These are phyloP conservation scores for Chondrosia reniformis DNA, from an alignment of 37 sponge, comb jelly and placozoan genomes.

Conservation along the genomic window DNA sequence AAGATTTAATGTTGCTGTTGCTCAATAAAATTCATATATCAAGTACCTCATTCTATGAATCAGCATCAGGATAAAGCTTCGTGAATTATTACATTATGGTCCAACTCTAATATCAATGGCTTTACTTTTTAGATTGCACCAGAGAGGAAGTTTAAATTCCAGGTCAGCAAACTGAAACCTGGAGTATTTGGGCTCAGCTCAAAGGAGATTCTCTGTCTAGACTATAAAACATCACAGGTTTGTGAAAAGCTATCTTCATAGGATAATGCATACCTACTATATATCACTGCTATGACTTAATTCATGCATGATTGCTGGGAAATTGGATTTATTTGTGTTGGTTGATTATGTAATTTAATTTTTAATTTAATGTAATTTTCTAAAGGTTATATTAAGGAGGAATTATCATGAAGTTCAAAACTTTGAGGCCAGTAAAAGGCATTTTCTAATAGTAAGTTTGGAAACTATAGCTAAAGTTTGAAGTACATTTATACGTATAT, in stretches of 20 bases:
- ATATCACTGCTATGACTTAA: too few relatives aligned
- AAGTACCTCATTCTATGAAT: too few relatives aligned
- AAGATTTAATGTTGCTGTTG: too few relatives aligned
- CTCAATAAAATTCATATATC: too few relatives aligned
- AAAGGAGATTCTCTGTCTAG: neutral
- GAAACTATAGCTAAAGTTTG: neutral
- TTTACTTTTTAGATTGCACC: neutral
- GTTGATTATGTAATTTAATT: neutral
- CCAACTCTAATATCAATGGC: too few relatives aligned
- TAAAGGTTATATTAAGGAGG: slow-evolving; percentile 15
- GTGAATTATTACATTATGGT: too few relatives aligned
- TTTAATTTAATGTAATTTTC: neutral
- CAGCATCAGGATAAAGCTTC: too few relatives aligned
- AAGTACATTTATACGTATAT: neutral
- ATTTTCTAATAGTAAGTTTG: slow-evolving; percentile 17
- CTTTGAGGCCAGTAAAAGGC: slow-evolving; percentile 8
- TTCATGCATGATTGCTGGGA: too few relatives aligned
- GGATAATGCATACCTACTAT: too few relatives aligned
- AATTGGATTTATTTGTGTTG: too few relatives aligned
- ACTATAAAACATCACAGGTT: neutral
- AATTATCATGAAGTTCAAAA: neutral
- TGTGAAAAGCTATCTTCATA: too few relatives aligned
- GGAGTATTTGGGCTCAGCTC: slow-evolving; percentile 12
- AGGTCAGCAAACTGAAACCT: neutral
- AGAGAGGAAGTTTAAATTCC: neutral